These are phyloP conservation scores for Diplazon laetatorius DNA, from an alignment of 2,888 invertebrate genomes.

Conservation along the genomic window DNA sequence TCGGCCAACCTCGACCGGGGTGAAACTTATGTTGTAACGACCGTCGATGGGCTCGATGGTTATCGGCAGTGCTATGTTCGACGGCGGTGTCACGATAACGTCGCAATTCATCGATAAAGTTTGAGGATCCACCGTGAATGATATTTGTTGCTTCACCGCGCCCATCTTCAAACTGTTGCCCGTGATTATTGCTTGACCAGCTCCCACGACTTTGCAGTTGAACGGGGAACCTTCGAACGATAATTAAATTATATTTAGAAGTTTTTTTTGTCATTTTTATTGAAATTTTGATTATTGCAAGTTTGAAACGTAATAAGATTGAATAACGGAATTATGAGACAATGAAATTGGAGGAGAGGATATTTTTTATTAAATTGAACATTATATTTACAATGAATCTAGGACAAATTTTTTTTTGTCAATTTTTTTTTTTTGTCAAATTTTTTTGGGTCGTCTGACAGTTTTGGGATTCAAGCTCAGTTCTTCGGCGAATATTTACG, in stretches of 20 bases:
- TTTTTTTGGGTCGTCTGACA: background rate
- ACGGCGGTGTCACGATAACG: constrained; percentile 90
- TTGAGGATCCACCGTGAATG: constrained; percentile 85
- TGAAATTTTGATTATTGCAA: too few relatives aligned
- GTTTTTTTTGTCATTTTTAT: too few relatives aligned
- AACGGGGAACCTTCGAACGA: constrained; percentile 92
- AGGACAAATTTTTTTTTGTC: background rate
- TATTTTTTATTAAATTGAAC: too few relatives aligned
- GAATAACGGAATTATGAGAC: too few relatives aligned
- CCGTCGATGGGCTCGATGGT: constrained; percentile 87
- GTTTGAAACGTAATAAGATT: too few relatives aligned
- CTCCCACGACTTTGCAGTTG: constrained; percentile 91
- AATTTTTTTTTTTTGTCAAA: background rate
- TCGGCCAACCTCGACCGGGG: constrained; percentile 93
- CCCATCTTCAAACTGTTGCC: constrained; percentile 88
- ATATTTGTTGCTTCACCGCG: constrained; percentile 87
- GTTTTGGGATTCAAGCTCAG: background rate
- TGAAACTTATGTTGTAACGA: constrained; percentile 90
- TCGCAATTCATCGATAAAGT: constrained; percentile 78
- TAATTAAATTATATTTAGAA: background rate
- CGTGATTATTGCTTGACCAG: constrained; percentile 86
- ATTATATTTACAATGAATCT: background rate
- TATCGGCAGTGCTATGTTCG: constrained; percentile 91
- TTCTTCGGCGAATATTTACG: too few relatives aligned
- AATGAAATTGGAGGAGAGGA: too few relatives aligned